These are phyloP conservation scores for Brachyopa scutellaris DNA, from an alignment of 2,888 invertebrate species.

Conservation along the genomic window DNA sequence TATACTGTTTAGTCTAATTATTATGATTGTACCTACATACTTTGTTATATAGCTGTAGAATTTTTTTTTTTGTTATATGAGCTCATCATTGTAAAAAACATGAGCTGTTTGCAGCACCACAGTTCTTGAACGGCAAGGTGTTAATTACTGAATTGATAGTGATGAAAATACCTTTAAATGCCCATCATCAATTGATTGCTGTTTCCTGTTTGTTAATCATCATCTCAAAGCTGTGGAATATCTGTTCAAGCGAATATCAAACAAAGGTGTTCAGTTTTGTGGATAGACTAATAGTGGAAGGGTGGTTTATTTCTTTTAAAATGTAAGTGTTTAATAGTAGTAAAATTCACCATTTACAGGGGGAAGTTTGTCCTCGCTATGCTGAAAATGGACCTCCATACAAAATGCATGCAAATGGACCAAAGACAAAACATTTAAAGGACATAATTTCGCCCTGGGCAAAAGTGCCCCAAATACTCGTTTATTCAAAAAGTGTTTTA, in stretches of 20 bases:
- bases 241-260: background rate
- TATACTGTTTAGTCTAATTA: slow-evolving; percentile 22
- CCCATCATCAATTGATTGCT: slow-evolving; percentile 41
- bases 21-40: background rate
- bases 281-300: background rate
- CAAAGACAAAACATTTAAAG: too few species aligned
- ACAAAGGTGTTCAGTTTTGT: background rate
- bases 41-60: background rate
- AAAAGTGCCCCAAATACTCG: too few species aligned
- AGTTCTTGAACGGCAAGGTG: slow-evolving; percentile 9
- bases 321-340: too few species aligned
- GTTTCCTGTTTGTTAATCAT: slow-evolving; percentile 16
- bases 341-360: too few species aligned
- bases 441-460: too few species aligned
- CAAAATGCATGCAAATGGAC: too few species aligned
- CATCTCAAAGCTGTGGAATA: slow-evolving; percentile 36
- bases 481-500: too few species aligned
- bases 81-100: slow-evolving; percentile 16
- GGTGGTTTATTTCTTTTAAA: slow-evolving; percentile 3
- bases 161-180: slow-evolving; percentile 27
- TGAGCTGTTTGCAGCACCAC: background rate
- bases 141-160: slow-evolving; percentile 41
- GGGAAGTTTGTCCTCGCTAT: too few species aligned
- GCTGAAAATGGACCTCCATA: too few species aligned
- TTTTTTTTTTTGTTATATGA: slow-evolving; percentile 22